Conservation (phyloP, 1,140 invertebrate genomes). For the Tetramorium alpestre region DNA sequence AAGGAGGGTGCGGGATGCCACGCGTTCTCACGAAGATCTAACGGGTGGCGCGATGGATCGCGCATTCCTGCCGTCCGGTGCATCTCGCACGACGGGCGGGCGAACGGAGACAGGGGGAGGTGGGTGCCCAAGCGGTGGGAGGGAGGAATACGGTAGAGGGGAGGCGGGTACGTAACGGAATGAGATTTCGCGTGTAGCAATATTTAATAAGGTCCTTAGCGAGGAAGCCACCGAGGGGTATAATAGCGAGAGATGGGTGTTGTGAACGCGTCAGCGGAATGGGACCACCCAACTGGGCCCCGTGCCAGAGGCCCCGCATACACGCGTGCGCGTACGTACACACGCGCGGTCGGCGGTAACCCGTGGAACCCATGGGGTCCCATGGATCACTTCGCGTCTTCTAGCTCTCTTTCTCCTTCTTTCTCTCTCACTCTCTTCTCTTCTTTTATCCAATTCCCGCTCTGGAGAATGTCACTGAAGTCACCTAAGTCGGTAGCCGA, state of each 20-base stretch:
- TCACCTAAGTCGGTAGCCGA: slow-evolving; percentile 77
- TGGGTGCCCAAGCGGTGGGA: no score
- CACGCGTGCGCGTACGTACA: slow-evolving; percentile 52
- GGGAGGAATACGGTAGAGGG: neutral
- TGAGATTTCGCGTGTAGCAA: slow-evolving; percentile 81
- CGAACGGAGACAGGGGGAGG: neutral
- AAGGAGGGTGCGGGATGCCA: slow-evolving; percentile 22
- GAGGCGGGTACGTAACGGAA: slow-evolving; percentile 64
- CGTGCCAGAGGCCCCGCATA: slow-evolving; percentile 77
- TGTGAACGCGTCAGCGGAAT: slow-evolving; percentile 84
- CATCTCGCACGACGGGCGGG: slow-evolving; percentile 33
- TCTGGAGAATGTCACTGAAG: slow-evolving; percentile 70
- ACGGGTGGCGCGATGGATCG: slow-evolving; percentile 67
- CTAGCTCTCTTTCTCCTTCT: slow-evolving; percentile 22
- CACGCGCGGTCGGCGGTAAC: slow-evolving; percentile 57
- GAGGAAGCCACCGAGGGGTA: slow-evolving; percentile 78
- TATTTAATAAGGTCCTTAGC: slow-evolving; percentile 85
- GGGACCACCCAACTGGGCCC: slow-evolving; percentile 83
- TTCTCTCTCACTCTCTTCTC: slow-evolving; percentile 35
- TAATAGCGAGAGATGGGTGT: slow-evolving; percentile 82
- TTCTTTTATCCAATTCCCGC: neutral
- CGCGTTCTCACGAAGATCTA: slow-evolving; percentile 73
- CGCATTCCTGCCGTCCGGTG: slow-evolving; percentile 61
- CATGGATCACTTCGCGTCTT: slow-evolving; percentile 73
- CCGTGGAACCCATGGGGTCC: slow-evolving; percentile 77